Evolutionary conservation across 1,140 invertebrate genomes (phyloP).

Genomic region (Atta colombica): DNA sequence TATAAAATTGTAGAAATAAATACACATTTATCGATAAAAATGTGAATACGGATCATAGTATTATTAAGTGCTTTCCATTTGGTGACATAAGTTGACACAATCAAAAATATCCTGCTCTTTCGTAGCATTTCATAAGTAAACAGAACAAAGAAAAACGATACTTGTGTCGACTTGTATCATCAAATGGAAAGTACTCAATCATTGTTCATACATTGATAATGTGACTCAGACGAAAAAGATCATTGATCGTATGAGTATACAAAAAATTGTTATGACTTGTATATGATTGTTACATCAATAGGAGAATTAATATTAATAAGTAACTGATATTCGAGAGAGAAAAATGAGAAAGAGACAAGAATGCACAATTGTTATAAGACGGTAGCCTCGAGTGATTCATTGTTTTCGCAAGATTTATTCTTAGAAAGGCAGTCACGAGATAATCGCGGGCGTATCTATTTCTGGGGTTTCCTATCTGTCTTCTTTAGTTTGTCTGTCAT

Average conservation of each 20-base stretch:
- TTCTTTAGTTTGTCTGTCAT: constrained; percentile 70
- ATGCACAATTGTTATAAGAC: constrained; percentile 35
- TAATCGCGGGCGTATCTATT: constrained; percentile 70
- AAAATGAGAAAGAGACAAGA: background rate
- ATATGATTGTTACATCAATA: background rate
- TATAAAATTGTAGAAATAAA: no score
- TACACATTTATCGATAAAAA: no score
- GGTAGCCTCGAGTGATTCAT: constrained; percentile 57
- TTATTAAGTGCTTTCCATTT: no score
- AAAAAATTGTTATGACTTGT: background rate
- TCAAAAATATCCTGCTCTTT: no score
- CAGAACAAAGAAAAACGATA: no score
- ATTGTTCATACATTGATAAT: background rate
- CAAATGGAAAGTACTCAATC: no score
- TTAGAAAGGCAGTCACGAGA: constrained; percentile 53
- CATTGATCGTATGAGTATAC: background rate
- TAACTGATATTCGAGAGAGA: background rate
- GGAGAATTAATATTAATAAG: constrained; percentile 5
- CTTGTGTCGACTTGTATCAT: no score
- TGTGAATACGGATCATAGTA: no score
- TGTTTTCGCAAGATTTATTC: constrained; percentile 59
- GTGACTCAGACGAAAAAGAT: background rate
- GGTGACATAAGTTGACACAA: no score
- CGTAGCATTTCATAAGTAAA: no score
- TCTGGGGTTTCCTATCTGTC: constrained; percentile 63